phyloP scores from a whole-genome alignment of 2,113 vertebrate genomes.

The Candoia aspera region DNA sequence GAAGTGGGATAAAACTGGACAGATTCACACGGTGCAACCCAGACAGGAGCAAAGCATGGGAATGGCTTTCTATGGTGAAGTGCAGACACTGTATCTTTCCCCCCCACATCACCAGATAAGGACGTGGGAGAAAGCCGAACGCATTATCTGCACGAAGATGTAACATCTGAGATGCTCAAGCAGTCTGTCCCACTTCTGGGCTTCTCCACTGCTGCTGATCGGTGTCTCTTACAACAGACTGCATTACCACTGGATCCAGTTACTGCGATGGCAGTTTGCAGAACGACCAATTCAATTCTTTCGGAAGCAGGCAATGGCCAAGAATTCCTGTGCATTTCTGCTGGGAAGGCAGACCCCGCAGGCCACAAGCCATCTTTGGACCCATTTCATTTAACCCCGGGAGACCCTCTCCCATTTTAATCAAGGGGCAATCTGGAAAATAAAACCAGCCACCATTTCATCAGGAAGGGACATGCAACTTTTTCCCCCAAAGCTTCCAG shows the following conservation, averaged over 20 bases:
- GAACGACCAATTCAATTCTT: slow-evolving; percentile 36
- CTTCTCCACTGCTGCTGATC: neutral
- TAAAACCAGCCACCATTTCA: neutral
- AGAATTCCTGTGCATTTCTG: neutral
- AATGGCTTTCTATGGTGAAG: neutral
- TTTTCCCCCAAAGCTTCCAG: neutral
- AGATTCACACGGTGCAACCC: neutral
- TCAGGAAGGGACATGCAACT: neutral
- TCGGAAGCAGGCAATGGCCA: slow-evolving; percentile 30
- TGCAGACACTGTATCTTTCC: no score
- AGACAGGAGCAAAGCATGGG: neutral
- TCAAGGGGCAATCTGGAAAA: no score
- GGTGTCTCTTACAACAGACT: slow-evolving; percentile 27
- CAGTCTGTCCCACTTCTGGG: neutral
- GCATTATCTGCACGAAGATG: neutral
- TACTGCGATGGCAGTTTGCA: slow-evolving; percentile 1
- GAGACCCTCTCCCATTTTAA: neutral
- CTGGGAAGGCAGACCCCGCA: neutral
- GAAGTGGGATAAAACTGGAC: neutral
- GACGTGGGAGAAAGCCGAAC: neutral
- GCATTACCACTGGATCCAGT: slow-evolving; percentile 11
- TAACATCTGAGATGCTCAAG: neutral
- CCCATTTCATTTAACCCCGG: neutral
- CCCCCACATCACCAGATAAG: no score
- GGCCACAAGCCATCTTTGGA: no score